Evolutionary conservation across 1,140 invertebrate genomes (phyloP), one percentile per base, ranked within the genome.

Genomic region (Chironomus tepperi): DNA sequence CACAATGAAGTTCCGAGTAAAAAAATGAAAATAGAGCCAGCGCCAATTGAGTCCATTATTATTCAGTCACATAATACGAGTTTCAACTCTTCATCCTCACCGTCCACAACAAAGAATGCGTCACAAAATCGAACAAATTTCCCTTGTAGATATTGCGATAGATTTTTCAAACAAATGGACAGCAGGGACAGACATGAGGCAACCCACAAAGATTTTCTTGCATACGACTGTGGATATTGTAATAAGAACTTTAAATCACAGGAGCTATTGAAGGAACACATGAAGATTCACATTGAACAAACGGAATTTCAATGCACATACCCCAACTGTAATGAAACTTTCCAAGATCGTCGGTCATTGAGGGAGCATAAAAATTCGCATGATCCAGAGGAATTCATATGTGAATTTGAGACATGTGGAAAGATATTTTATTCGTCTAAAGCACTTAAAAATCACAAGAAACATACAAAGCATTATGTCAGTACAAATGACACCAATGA

Each of bases 121-220:
- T 3, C 47, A 57, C 47, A 12, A 57, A 57, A 57, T 5, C 7
- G 47, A n/a, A n/a, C n/a, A 18, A 21, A 16, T 19, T 70, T 70
- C 12, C 65, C 65, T 18, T 70, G 65, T 70, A 6, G 65, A 70
- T 70, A 70, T 70, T 70, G 65, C 65, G 16, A 19, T 70, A 16
- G 19, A 19, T n/a, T 18, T 70, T 70, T 70, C 18, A 70, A 70
- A 19, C n/a, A 70, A 21, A 21, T 10, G 2, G 65, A 70, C n/a
- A 18, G 19, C 5, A 18, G 65, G 7, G 65, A 70, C 8, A 70
- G 18, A 10, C 65, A 70, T 19, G 65, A 70, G 19, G 18, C 65
- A 6, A 21, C 16, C 7, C 65, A 70, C 7, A 70, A 70, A 70
- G 65, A 70, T 70, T 70, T 70, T 10, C 16, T 70, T 18, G 65